Base-by-base conservation (phyloP, 2,888 invertebrate genomes). In the Caenorhabditis macrosperma region DNA sequence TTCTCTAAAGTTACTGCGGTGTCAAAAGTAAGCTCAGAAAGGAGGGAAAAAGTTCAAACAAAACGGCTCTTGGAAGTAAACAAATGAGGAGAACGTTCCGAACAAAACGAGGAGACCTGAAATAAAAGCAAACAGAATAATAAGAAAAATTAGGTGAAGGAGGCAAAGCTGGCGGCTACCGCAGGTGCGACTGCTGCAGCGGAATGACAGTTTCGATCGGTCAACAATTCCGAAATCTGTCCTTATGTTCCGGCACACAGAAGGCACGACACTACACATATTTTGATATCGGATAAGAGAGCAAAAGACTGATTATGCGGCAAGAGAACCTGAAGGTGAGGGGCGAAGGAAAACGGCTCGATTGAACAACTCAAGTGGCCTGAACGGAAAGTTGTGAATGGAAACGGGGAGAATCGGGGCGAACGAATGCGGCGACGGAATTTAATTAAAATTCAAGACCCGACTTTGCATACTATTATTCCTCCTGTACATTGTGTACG, bases 151-250 rank as follows among this genome's bases (percentile, higher is more conserved):
- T 64, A 74, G 44, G 59, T 26, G 44, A 15, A 41, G 59, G 17
- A 38, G 24, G 41, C 38, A 44, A 44, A 55, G 63, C 55, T 63
- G 69, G 68, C 54, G 60, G 61, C 69, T 69, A 52, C 59, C 50
- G 71, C 55, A 44, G 46, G 28, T 20, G 55, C 35, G 26, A 2
- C 33, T 20, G 17, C 59, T 61, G 46, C 54, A 44, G 61, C 61
- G 54, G 57, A 41, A 74, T 74, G 74, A 74, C 74, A 74, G 74
- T 64, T 74, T 74, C 59, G 74, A 74, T 74, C 59, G 74, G 74
- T 74, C 74, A 74, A 74, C 74, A 74, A 50, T 71, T 72, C 74
- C 74, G 74, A 74, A 64, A 74, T 74, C 74, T 64, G 74, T 74
- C 74, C 59, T 52, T 59, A 54, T 74, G 64, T 74, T 74, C 74